These are phyloP conservation scores for Vulpes ferrilata DNA, from an alignment of 2,113 vertebrate genomes.

Conservation along the genomic window DNA sequence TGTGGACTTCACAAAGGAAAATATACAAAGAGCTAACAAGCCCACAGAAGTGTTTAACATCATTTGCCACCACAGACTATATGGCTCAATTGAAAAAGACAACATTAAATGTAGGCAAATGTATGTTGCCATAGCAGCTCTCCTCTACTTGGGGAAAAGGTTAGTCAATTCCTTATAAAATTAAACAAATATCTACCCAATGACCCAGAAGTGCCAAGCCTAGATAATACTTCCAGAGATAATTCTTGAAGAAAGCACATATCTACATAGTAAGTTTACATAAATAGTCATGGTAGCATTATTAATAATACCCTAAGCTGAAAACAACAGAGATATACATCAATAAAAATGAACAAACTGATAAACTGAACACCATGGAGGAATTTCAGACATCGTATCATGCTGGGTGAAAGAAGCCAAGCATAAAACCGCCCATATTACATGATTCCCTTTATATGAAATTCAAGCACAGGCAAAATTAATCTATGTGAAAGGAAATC, in stretches of 20 bases:
- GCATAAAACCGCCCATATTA: neutral
- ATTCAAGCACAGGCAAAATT: neutral
- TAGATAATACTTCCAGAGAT: neutral
- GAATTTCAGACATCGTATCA: too few relatives aligned
- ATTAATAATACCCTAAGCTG: neutral
- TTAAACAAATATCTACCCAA: neutral
- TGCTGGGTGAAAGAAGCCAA: neutral
- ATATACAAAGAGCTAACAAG: neutral
- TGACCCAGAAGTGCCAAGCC: neutral
- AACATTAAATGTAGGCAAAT: neutral
- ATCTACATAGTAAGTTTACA: neutral
- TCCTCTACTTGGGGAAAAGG: neutral
- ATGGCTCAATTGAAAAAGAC: neutral
- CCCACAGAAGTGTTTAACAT: neutral
- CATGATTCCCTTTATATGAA: neutral
- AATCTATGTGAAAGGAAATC: neutral
- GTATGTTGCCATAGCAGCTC: neutral
- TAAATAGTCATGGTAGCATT: neutral
- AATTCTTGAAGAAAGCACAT: neutral
- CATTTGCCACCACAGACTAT: neutral
- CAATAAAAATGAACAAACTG: neutral
- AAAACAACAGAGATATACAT: neutral
- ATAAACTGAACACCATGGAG: neutral
- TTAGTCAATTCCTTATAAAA: neutral
- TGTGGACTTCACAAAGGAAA: neutral